Conservation (phyloP, 2,797 vertebrate genomes). For the Mormyrus hasselquistii region DNA sequence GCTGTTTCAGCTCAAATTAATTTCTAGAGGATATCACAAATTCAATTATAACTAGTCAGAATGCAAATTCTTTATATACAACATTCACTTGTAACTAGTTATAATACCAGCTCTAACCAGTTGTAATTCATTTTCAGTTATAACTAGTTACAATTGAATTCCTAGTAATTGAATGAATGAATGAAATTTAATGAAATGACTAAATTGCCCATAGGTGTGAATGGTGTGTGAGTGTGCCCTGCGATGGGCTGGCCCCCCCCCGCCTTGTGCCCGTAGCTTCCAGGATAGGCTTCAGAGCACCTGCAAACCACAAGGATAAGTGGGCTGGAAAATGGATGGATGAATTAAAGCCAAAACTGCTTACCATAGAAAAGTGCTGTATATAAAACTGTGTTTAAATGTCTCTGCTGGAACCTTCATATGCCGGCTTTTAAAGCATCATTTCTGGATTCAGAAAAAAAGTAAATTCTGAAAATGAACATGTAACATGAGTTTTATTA, state of each 20-base stretch:
- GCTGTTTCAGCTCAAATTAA: neutral
- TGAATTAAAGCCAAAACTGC: neutral
- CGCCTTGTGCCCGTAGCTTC: too few species aligned
- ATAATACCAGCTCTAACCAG: neutral
- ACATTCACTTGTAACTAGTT: neutral
- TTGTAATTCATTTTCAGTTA: neutral
- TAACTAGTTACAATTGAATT: neutral
- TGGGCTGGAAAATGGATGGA: too few species aligned
- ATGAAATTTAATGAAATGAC: too few species aligned
- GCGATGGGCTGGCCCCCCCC: too few species aligned
- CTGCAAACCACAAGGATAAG: too few species aligned
- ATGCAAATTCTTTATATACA: neutral
- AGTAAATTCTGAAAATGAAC: neutral
- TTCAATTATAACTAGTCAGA: neutral
- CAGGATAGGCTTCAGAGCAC: too few species aligned
- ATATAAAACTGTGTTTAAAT: neutral
- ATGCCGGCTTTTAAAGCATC: neutral
- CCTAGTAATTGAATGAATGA: too few species aligned
- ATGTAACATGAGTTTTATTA: neutral
- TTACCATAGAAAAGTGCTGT: neutral
- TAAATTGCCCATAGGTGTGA: too few species aligned
- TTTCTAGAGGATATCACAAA: neutral
- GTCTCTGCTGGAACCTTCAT: neutral
- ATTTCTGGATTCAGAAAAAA: neutral
- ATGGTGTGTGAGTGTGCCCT: too few species aligned